Percentiles rank a stretch among this genome's conserved stretches.
These are phyloP conservation scores for Tenualosa thibaudeaui DNA, from an alignment of 2,797 vertebrate species.

Conservation along the genomic window DNA sequence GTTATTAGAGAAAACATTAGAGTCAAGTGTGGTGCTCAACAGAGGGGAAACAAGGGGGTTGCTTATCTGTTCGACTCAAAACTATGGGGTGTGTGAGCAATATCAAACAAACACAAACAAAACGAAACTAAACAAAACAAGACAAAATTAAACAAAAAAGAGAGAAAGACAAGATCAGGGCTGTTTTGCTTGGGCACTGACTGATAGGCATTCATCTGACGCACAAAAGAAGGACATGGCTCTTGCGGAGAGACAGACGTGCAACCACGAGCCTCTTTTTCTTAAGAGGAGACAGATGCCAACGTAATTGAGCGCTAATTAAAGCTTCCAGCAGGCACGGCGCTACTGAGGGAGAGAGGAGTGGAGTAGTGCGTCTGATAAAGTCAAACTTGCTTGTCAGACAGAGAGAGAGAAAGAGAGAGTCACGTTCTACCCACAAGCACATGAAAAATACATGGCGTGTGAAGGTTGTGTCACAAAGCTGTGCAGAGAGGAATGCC, in stretches of 20 bases:
- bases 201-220: background rate
- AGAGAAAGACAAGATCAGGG: background rate
- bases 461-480: constrained; percentile 4
- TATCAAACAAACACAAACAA: background rate
- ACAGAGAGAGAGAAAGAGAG: constrained; percentile 22
- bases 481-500: background rate
- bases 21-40: background rate
- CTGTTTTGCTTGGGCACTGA: background rate
- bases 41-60: background rate
- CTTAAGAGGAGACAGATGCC: constrained; percentile 12
- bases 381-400: constrained; percentile 32
- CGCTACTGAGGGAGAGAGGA: constrained; percentile 24
- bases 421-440: background rate
- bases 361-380: constrained; percentile 25
- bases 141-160: too few species aligned
- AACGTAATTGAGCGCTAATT: constrained; percentile 14
- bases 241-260: background rate
- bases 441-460: constrained; percentile 7
- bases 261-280: background rate
- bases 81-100: background rate
- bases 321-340: background rate
- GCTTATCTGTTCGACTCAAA: background rate
- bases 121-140: background rate
- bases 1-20: background rate
- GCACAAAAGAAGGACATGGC: background rate